Base-by-base conservation (phyloP, 1,140 invertebrate genomes). In the Diprion similis region DNA sequence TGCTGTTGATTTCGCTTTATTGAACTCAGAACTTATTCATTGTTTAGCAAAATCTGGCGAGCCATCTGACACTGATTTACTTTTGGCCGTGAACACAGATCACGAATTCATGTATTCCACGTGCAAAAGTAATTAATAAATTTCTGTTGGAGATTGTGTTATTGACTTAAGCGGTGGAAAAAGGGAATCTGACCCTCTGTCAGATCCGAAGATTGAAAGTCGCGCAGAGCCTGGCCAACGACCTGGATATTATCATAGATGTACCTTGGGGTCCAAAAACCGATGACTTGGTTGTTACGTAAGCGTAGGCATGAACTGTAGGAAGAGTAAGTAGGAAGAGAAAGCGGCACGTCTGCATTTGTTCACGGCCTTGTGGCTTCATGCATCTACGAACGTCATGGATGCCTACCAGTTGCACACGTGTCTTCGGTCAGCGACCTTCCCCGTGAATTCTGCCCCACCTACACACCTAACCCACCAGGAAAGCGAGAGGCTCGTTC, bases 391-490 rank as follows among this genome's bases (percentile, higher is more conserved):
- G 51, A 59, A 59, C 51, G 51, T 13, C 51, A 17, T 59, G 11
- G 10, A 10, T 59, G 51, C 11, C n/a, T 17, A 59, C 51, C n/a
- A 17, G 51, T 59, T 59, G 51, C 51, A 59, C 51, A 59, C 51
- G 51, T 59, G 51, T 17, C 11, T 59, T 59, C 51, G 51, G 51
- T 59, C 51, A 59, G 51, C 51, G 51, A 59, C 51, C 51, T 59
- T 59, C 11, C 51, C 51, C 11, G 11, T 17, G n/a, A 17, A 15
- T 59, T 17, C 51, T 4, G 9, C 51, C n/a, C 11, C 51, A 59
- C 8, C 24, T 37, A 37, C 24, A 37, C 24, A 37, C n/a, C n/a
- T n/a, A n/a, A n/a, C n/a, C n/a, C n/a, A n/a, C 24, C 6, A 6
- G 24, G 24, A 37, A 37, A 37, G 24, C 24, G 24, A 37, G 24